Base-by-base conservation (phyloP, 2,888 invertebrate genomes). In the Polyommatus icarus region DNA sequence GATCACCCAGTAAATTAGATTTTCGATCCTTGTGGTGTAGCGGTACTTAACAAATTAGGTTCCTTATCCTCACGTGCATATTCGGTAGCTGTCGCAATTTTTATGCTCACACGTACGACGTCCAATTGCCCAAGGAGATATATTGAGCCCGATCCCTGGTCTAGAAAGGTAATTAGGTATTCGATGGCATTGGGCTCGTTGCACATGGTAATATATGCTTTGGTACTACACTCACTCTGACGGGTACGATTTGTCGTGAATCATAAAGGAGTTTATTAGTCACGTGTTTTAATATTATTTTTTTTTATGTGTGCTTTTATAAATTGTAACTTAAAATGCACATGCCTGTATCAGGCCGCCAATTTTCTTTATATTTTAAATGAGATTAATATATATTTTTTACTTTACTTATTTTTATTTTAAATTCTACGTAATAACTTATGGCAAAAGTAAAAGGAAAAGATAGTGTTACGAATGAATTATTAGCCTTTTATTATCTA, bases 151-250 rank as follows among this genome's bases (percentile, higher is more conserved):
- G 82, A 82, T 83, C 83, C 81, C 82, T 78, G 79, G 78, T 82
- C 80, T 85, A 84, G 84, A 84, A 84, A 84, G 73, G 82, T 82
- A 83, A 84, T 84, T 84, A 84, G 84, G 84, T 83, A 84, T 84
- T 84, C 84, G 83, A 82, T 78, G 82, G 80, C 83, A 79, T 82
- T 80, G 82, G 80, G 82, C 84, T 83, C 84, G 84, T 84, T 84
- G 82, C 82, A 82, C 83, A 84, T 85, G 83, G 84, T 83, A 84
- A 85, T 84, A 84, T 84, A 84, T 82, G 82, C 82, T 80, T 80
- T 82, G 71, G 79, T 79, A 80, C 81, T 80, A 81, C 7, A 67
- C 15, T 46, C 29, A 61, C 67, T 15, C 15, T 29, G 24, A 67
- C 4, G 10, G 24, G 1, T 6, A 32, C 29, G 29, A 67, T 67